Base-by-base conservation (phyloP, 2,797 vertebrate genomes). In the Nyctalus aviator region DNA sequence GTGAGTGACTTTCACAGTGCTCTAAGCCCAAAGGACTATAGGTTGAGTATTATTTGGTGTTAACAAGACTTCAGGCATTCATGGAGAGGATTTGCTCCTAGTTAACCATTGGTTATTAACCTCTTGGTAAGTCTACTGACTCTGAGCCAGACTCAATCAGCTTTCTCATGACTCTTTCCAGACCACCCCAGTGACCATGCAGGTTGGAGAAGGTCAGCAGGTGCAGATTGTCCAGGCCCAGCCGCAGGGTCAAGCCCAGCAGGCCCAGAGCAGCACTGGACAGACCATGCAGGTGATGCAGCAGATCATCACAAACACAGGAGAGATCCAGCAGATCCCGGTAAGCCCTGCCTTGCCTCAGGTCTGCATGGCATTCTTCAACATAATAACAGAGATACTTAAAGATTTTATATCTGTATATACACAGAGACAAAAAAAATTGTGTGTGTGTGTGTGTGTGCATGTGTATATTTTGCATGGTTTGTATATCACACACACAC, bases 251-350 rank as follows among this genome's bases (percentile, higher is more conserved):
- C 99, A 99, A 94, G 98, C 91, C n/a, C 99, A 99, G 97, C 99
- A 99, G 97, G 98, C 98, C 2, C 99, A 98, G 87, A 98, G 98
- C 3, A 55, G 98, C 10, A 98, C 98, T 0, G 99, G 99, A 23
- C 99, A 99, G 98, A 99, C 99, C 97, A 99, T 99, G 99, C 99
- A 99, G 96, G 99, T 99, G 97, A 99, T 99, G 99, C 99, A 99
- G 97, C 99, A 99, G 98, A 99, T 99, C 98, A 99, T 99, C 98
- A 99, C 99, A 97, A 99, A 99, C 98, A 99, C 99, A 0, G 99
- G 99, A 44, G 99, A 99, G 97, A 99, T 99, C 98, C 99, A 99
- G 96, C 99, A 99, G 13, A 98, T 99, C 82, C 98, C 98, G 96
- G 98, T 99, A 98, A 97, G 98, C 4, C 32, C 44, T 48, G 25